phyloP scores from a whole-genome alignment of 1,140 invertebrate species.

The Lepidurus packardi region DNA sequence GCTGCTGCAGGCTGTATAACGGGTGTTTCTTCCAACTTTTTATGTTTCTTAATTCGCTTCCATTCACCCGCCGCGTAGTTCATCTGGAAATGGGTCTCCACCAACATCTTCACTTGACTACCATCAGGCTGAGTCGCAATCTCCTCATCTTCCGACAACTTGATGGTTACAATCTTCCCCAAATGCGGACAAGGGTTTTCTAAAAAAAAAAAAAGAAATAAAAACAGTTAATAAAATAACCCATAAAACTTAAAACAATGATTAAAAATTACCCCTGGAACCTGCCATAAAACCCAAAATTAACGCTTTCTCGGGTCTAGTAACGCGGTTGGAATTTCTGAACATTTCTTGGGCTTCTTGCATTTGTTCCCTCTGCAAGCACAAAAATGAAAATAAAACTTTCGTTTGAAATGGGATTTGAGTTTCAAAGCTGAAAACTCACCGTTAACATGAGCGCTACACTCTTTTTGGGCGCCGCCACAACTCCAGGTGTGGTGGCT shows the following conservation, averaged over 20 bases:
- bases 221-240: neutral
- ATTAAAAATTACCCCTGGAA: slow-evolving; percentile 61
- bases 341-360: slow-evolving; percentile 97
- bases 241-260: too few relatives aligned
- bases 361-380: slow-evolving; percentile 87
- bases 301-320: slow-evolving; percentile 89
- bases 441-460: slow-evolving; percentile 74
- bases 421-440: slow-evolving; percentile 39
- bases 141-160: slow-evolving; percentile 81
- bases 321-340: slow-evolving; percentile 88
- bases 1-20: neutral
- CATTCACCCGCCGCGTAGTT: slow-evolving; percentile 91
- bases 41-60: slow-evolving; percentile 76
- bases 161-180: slow-evolving; percentile 87
- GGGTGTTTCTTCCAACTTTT: slow-evolving; percentile 36
- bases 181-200: slow-evolving; percentile 91
- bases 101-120: slow-evolving; percentile 65
- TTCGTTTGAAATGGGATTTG: too few relatives aligned
- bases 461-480: slow-evolving; percentile 32
- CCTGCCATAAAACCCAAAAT: slow-evolving; percentile 98
- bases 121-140: slow-evolving; percentile 68
- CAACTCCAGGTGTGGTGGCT: slow-evolving; percentile 25
- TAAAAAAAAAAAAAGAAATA: slow-evolving; percentile 46
- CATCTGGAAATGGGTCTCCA: slow-evolving; percentile 94
- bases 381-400: too few relatives aligned